Evolutionary conservation across 2,888 invertebrate genomes (phyloP), one percentile per base, ranked within the genome.

Genomic region (Macropis europaea): DNA sequence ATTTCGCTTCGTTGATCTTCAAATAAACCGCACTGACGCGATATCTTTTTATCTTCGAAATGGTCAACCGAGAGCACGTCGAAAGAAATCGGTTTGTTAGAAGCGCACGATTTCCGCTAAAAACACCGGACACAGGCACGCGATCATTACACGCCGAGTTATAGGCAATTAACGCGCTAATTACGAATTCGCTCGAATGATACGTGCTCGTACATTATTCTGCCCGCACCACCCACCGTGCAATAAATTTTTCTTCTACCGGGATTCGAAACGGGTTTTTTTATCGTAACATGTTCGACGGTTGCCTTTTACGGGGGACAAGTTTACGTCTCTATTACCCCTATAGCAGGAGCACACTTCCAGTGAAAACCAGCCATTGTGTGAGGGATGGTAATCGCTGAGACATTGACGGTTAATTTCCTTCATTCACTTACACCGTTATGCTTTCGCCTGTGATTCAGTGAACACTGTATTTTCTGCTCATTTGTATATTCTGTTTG

Each of bases 81-180:
- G 13, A 26, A 47, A 19, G 59, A 57, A 73, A 73, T 75, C 61
- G 45, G 56, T 73, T 69, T 28, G 38, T 68, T 50, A 40, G 48
- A 9, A n/a, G 43, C 24, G 28, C 28, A 69, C 47, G 59, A 68
- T 38, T 54, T 66, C 34, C n/a, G 15, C 45, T 19, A 38, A 64
- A 72, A 63, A 45, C 50, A 36, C 22, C 2, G 48, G n/a, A 13
- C 47, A 40, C 28, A 24, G 22, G 13, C 36, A 52, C 48, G 57
- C 28, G 45, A 71, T 79, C 87, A 87, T 88, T 88, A 87, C 85
- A 86, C 86, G 86, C 80, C 71, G 81, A 73, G 86, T 88, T 85
- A 84, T 66, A 78, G 68, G 82, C 86, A 88, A 89, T 89, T 88
- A 87, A 87, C 86, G 81, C 81, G 84, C 82, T 86, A 87, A 88